Conservation (phyloP, 1,140 invertebrate genomes). For the Pseudomyrmex concolor region DNA sequence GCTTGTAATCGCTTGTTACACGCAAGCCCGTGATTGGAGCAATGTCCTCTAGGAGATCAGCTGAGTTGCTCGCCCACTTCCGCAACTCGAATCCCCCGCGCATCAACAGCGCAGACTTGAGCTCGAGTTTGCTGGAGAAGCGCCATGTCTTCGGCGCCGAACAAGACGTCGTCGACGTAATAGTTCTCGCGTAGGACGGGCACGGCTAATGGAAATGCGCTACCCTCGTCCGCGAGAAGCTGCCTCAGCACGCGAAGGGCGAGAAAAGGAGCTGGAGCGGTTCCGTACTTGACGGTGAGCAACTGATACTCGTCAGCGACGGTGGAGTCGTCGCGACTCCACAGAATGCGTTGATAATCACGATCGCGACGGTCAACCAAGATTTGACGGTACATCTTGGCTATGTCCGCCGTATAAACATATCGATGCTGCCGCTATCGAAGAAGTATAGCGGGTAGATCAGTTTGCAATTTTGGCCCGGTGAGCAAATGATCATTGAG, state of each 20-base stretch:
- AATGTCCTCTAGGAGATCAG: background rate
- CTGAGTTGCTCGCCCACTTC: constrained; percentile 21
- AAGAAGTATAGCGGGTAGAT: constrained; percentile 8
- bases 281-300: background rate
- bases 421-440: background rate
- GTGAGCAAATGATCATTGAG: constrained; percentile 22
- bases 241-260: constrained; percentile 7
- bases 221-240: constrained; percentile 51
- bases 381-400: constrained; percentile 21
- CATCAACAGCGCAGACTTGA: constrained; percentile 1
- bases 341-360: constrained; percentile 28
- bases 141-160: background rate
- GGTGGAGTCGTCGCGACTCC: background rate
- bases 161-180: constrained; percentile 42
- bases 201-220: constrained; percentile 52
- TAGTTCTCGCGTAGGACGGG: background rate
- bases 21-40: background rate
- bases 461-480: constrained; percentile 44
- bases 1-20: too few species aligned
- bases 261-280: background rate
- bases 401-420: constrained; percentile 11
- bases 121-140: background rate
- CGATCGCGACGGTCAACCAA: background rate
- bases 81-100: constrained; percentile 41
- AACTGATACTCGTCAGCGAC: background rate